Conservation (phyloP, 2,797 vertebrate species). For the Paratrypauchen microcephalus region DNA sequence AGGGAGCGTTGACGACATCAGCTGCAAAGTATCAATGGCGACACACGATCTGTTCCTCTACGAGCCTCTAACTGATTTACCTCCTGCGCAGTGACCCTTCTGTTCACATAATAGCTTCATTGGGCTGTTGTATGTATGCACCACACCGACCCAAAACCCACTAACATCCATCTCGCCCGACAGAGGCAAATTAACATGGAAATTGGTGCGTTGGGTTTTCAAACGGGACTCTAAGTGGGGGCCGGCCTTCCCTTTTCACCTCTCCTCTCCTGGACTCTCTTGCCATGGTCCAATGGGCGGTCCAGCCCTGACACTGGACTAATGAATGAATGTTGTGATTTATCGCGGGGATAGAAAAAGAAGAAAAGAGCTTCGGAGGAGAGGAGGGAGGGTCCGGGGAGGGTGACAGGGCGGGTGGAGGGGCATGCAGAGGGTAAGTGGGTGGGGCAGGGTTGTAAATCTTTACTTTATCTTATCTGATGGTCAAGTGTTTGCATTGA, state of each 20-base stretch:
- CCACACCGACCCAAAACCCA: slow-evolving; percentile 61
- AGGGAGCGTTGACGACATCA: too few relatives aligned
- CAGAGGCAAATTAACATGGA: slow-evolving; percentile 77
- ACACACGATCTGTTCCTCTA: neutral
- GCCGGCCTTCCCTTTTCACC: slow-evolving; percentile 33
- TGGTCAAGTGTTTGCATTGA: slow-evolving; percentile 27
- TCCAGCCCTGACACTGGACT: slow-evolving; percentile 62
- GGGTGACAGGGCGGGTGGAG: slow-evolving; percentile 33
- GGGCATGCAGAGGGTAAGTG: neutral
- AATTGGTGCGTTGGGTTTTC: slow-evolving; percentile 73
- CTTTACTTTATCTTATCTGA: slow-evolving; percentile 35
- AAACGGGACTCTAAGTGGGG: slow-evolving; percentile 39
- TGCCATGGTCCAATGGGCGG: slow-evolving; percentile 58
- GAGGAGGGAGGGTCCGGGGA: slow-evolving; percentile 2
- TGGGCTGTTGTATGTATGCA: slow-evolving; percentile 51
- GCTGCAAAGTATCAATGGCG: too few relatives aligned
- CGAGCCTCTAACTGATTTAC: slow-evolving; percentile 30
- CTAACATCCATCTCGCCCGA: slow-evolving; percentile 73
- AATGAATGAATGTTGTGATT: slow-evolving; percentile 80
- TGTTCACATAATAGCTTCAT: slow-evolving; percentile 52
- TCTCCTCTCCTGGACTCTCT: slow-evolving; percentile 32
- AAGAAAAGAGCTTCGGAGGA: slow-evolving; percentile 34
- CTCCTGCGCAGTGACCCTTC: slow-evolving; percentile 15
- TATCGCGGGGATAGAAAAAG: slow-evolving; percentile 54
- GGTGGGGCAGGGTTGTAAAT: slow-evolving; percentile 48